Conservation (phyloP, 2,888 invertebrate species). For the Tetropium fuscum region DNA sequence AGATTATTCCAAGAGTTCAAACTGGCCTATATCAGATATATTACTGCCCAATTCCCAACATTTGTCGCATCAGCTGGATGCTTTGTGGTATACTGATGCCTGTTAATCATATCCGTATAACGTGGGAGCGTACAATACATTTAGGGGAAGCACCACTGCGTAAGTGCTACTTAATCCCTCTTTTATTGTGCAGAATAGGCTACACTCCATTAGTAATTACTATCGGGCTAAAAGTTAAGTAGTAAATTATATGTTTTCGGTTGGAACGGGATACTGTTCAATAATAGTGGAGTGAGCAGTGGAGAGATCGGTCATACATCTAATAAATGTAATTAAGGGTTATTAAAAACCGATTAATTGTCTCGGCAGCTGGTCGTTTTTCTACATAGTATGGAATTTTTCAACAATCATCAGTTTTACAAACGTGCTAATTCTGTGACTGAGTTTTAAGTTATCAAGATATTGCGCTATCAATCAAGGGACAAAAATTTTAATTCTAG, state of each 20-base stretch:
- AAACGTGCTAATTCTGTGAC: too few relatives aligned
- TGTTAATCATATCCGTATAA: conserved; percentile 44
- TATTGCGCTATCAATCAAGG: too few relatives aligned
- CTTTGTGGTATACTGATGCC: conserved; percentile 45
- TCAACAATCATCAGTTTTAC: too few relatives aligned
- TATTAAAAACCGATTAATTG: too few relatives aligned
- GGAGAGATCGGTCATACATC: background rate
- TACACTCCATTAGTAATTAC: conserved; percentile 57
- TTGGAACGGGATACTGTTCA: conserved; percentile 31
- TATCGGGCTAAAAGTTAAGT: conserved; percentile 54
- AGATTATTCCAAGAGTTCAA: too few relatives aligned
- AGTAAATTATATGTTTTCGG: conserved; percentile 52
- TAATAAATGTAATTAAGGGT: too few relatives aligned
- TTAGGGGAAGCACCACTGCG: conserved; percentile 49
- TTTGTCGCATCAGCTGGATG: conserved; percentile 44
- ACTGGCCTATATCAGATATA: too few relatives aligned
- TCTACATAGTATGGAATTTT: too few relatives aligned
- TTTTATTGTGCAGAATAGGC: conserved; percentile 53
- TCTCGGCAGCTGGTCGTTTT: too few relatives aligned
- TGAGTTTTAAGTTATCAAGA: too few relatives aligned
- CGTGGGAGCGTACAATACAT: conserved; percentile 48
- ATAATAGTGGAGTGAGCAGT: conserved; percentile 2
- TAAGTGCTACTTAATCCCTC: conserved; percentile 58
- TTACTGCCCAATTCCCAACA: conserved; percentile 22
- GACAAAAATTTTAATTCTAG: too few relatives aligned